Evolutionary conservation across 2,888 invertebrate species (phyloP).

Genomic region (Cremastobaeus sp.): DNA sequence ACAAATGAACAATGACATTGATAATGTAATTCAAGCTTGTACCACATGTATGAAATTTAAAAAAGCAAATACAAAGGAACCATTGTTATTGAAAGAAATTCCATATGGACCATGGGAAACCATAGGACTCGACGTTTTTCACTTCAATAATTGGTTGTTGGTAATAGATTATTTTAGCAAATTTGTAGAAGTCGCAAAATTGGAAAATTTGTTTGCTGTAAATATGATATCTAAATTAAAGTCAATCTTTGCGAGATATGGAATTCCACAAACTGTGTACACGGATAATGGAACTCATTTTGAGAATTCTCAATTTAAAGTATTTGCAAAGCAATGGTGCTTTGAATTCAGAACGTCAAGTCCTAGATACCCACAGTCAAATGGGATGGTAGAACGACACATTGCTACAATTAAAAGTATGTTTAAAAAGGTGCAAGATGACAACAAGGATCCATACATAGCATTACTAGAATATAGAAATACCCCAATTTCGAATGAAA

Average conservation of each 20-base stretch:
- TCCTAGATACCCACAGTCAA: conserved; percentile 56
- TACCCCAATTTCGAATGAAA: conserved; percentile 55
- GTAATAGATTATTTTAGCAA: conserved; percentile 60
- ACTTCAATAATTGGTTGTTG: conserved; percentile 43
- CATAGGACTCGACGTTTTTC: conserved; percentile 55
- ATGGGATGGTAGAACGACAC: conserved; percentile 60
- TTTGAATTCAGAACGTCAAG: conserved; percentile 48
- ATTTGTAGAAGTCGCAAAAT: conserved; percentile 51
- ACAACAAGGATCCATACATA: conserved; percentile 45
- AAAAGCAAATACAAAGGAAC: conserved; percentile 40
- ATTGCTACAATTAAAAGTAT: conserved; percentile 63
- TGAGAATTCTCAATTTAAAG: conserved; percentile 27
- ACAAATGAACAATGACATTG: conserved; percentile 62
- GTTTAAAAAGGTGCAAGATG: conserved; percentile 55
- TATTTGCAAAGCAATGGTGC: conserved; percentile 50
- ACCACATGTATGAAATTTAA: conserved; percentile 45
- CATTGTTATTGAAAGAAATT: conserved; percentile 44
- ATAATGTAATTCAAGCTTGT: conserved; percentile 57
- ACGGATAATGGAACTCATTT: conserved; percentile 60
- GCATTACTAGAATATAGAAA: conserved; percentile 63
- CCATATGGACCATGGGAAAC: conserved; percentile 53
- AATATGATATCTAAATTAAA: conserved; percentile 48
- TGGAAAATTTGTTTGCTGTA: conserved; percentile 21
- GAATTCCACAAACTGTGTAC: conserved; percentile 48
- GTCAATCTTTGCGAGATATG: conserved; percentile 38